phyloP scores from a whole-genome alignment of 2,797 vertebrate species.

The Cygnus olor region DNA sequence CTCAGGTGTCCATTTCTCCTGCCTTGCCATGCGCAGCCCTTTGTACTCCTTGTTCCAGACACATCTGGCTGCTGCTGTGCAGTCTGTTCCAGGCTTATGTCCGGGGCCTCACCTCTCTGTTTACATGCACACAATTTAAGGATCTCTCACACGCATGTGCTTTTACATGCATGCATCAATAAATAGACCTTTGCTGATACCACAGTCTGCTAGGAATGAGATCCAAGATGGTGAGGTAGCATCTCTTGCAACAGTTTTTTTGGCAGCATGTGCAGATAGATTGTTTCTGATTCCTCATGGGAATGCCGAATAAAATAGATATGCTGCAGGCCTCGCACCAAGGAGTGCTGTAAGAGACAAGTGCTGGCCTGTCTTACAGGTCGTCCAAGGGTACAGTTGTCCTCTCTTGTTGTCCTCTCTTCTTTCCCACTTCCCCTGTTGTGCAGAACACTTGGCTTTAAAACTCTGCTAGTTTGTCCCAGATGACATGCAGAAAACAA shows the following conservation, averaged over 20 bases:
- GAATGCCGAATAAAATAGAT: neutral
- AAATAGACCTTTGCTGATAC: neutral
- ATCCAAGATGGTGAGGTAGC: neutral
- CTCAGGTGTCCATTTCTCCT: neutral
- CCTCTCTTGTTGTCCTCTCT: too few species aligned
- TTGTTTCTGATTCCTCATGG: neutral
- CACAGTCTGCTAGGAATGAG: neutral
- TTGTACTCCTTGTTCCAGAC: neutral
- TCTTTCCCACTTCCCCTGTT: neutral
- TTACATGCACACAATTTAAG: neutral
- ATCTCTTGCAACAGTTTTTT: neutral
- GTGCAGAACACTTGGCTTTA: neutral
- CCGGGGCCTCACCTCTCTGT: rapidly evolving
- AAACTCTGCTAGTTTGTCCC: neutral
- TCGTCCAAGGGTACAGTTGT: neutral
- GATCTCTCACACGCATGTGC: neutral
- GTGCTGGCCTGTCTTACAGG: neutral
- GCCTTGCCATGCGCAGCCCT: neutral
- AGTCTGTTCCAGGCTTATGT: neutral
- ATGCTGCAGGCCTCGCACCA: rapidly evolving
- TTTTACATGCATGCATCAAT: neutral
- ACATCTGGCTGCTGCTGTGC: neutral
- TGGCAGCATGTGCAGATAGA: neutral
- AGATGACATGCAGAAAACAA: neutral
- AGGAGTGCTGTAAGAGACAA: neutral